phyloP scores from a whole-genome alignment of 92 coral and sea anemone genomes.

The Ricordea florida region DNA sequence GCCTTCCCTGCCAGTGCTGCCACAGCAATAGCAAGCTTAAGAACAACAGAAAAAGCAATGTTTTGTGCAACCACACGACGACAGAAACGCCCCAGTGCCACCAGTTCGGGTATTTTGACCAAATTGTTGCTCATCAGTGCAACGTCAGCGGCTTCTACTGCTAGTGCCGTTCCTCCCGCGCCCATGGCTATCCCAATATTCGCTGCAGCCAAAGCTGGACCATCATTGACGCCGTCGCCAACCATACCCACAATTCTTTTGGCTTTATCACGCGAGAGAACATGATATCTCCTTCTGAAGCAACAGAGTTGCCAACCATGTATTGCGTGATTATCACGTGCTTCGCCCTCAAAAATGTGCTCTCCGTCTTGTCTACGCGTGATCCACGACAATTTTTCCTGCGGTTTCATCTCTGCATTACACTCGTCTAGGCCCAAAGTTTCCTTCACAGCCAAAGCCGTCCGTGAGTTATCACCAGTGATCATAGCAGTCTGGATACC shows the following conservation, averaged over 20 bases:
- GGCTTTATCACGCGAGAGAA: background rate
- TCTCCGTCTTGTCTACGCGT: conserved; percentile 53
- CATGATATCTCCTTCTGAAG: background rate
- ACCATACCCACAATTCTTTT: conserved; percentile 90
- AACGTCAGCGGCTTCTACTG: conserved; percentile 98
- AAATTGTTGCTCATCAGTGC: conserved; percentile 97
- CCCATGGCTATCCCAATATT: conserved; percentile 99
- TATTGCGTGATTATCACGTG: background rate
- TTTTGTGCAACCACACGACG: conserved; percentile 75
- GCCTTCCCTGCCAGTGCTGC: conserved; percentile 85
- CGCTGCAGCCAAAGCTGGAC: conserved; percentile 98
- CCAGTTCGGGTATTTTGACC: conserved; percentile 92
- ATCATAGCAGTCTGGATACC: conserved; percentile 96
- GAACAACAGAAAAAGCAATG: conserved; percentile 76
- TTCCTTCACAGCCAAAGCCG: conserved; percentile 92
- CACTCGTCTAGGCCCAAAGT: conserved; percentile 83
- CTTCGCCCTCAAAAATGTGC: background rate
- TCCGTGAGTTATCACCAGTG: conserved; percentile 95
- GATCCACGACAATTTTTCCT: conserved; percentile 92
- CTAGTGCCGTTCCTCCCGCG: conserved; percentile 98
- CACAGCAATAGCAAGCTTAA: conserved; percentile 78
- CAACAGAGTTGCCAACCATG: background rate
- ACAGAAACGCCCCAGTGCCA: conserved; percentile 81
- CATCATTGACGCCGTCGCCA: conserved; percentile 99
- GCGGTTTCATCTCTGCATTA: conserved; percentile 95